These are phyloP conservation scores for Leptopterna dolabrata DNA, from an alignment of 2,888 invertebrate genomes.

Conservation along the genomic window DNA sequence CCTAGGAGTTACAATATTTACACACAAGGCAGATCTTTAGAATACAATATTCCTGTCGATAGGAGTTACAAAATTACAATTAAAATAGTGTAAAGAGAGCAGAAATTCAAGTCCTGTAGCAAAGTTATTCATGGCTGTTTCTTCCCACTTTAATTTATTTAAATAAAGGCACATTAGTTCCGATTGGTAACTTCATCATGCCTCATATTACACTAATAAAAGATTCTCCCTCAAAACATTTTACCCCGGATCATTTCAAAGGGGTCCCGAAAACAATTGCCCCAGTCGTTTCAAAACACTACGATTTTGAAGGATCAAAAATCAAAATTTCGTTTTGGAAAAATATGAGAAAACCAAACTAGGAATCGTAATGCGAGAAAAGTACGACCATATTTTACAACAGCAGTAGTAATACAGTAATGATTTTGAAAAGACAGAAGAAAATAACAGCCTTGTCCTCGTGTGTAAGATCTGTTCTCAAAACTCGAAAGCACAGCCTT, in stretches of 20 bases:
- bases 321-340: too few relatives aligned
- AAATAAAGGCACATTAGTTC: constrained; percentile 58
- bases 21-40: constrained; percentile 53
- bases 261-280: too few relatives aligned
- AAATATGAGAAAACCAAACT: too few relatives aligned
- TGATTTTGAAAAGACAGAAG: neutral
- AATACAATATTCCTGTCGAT: constrained; percentile 43
- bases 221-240: neutral
- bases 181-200: constrained; percentile 58
- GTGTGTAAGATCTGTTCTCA: constrained; percentile 54
- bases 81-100: constrained; percentile 47
- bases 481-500: constrained; percentile 46
- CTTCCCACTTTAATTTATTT: constrained; percentile 25
- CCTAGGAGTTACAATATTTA: constrained; percentile 52
- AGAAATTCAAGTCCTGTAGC: constrained; percentile 38
- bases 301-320: too few relatives aligned
- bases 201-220: constrained; percentile 14
- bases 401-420: neutral
- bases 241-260: too few relatives aligned
- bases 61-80: constrained; percentile 44
- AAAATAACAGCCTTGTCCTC: constrained; percentile 54
- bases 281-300: too few relatives aligned
- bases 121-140: constrained; percentile 4
- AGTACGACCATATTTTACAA: constrained; percentile 30
- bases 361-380: too few relatives aligned